Conservation (phyloP, 35 echinoderm and acorn worm genomes). For the Heliocidaris tuberculata region DNA sequence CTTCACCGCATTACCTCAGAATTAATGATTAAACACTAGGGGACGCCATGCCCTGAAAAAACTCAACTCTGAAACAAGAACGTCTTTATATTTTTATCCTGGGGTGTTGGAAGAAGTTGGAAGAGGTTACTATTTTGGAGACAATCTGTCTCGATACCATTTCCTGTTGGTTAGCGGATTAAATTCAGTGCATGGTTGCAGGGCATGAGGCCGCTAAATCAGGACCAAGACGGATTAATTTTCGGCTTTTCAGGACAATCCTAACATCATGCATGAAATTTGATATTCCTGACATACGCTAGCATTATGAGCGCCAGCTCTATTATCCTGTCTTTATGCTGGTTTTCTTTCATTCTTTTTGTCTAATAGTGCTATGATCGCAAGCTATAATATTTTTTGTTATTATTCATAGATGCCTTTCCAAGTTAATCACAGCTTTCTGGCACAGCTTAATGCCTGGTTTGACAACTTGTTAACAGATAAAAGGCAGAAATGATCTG, state of each 20-base stretch:
- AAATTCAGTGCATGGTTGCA: constrained; percentile 26
- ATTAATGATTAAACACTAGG: background rate
- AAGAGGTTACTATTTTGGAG: constrained; percentile 22
- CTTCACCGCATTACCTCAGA: background rate
- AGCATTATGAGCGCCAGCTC: background rate
- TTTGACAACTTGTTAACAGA: constrained; percentile 33
- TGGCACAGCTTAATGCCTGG: background rate
- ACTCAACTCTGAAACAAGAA: background rate
- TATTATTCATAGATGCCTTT: background rate
- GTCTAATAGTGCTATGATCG: background rate
- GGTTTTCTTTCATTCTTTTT: background rate
- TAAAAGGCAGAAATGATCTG: constrained; percentile 16
- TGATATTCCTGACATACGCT: background rate
- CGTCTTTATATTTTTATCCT: background rate
- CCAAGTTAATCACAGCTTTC: background rate
- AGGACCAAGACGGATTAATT: constrained; percentile 28
- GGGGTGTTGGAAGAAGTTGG: background rate
- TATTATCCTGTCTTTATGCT: constrained; percentile 1
- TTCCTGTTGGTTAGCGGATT: constrained; percentile 22
- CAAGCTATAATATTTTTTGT: constrained; percentile 1
- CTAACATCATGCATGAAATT: background rate
- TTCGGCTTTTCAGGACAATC: constrained; percentile 14
- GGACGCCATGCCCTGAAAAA: background rate
- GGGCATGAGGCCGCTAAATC: background rate
- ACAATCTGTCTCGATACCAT: constrained; percentile 34